Conservation (phyloP, 2,797 vertebrate species). For the Falco rusticolus region DNA sequence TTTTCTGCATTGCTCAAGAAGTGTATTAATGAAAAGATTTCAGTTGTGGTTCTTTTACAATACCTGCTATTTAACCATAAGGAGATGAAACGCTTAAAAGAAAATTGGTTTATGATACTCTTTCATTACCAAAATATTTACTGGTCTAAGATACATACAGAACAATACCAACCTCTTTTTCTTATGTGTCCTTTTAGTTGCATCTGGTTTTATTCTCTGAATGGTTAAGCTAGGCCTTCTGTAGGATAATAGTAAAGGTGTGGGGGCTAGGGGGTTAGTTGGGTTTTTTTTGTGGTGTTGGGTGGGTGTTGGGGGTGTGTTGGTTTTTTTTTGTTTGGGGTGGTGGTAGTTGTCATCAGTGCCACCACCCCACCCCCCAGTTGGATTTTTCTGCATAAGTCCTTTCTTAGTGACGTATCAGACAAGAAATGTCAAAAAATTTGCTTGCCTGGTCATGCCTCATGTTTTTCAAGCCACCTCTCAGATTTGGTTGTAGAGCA, state of each 20-base stretch:
- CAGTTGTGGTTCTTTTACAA: not conserved
- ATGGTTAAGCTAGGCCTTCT: not conserved
- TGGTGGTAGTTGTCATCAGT: no score
- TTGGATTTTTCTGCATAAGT: not conserved
- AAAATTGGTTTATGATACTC: not conserved
- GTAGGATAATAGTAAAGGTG: not conserved
- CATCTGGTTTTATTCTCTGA: not conserved
- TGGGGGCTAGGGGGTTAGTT: not conserved
- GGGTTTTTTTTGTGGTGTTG: not conserved
- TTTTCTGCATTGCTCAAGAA: constrained; percentile 1
- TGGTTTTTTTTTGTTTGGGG: not conserved
- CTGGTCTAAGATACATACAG: not conserved
- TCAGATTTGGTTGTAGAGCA: constrained; percentile 26
- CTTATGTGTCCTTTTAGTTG: not conserved
- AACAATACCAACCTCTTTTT: not conserved
- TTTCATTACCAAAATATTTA: not conserved
- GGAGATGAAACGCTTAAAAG: not conserved
- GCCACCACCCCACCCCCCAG: not conserved
- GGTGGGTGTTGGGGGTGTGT: not conserved
- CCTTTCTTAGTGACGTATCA: not conserved
- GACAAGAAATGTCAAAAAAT: constrained; percentile 4
- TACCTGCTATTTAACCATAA: not conserved
- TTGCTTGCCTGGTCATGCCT: not conserved
- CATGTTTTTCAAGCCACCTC: constrained; percentile 38
- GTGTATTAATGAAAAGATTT: not conserved